A percentile compares a stretch with the other conserved stretches of the same genome.
Evolutionary conservation across 2,797 vertebrate species (phyloP).

Genomic region (Brachyalestes nurse): DNA sequence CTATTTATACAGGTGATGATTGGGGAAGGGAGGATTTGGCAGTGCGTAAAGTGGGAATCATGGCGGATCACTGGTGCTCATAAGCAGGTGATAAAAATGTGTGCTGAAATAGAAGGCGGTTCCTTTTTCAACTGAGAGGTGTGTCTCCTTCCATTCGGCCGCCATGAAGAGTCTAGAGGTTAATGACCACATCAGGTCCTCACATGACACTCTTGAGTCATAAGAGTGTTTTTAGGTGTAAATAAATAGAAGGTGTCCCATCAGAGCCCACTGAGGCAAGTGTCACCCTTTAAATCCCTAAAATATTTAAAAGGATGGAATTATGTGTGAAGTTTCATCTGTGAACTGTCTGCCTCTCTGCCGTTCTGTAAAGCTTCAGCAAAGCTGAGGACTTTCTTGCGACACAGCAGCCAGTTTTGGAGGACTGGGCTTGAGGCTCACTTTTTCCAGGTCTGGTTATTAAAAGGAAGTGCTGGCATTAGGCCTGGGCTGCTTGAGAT

Average conservation of each 20-base stretch:
- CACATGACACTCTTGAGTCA: slow-evolving; percentile 36
- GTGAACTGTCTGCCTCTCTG: neutral
- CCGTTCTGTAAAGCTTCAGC: slow-evolving; percentile 25
- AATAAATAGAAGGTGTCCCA: slow-evolving; percentile 49
- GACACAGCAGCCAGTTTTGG: slow-evolving; percentile 34
- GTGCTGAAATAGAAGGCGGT: slow-evolving; percentile 55
- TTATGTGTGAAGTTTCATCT: slow-evolving; percentile 15
- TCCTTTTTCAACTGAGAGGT: slow-evolving; percentile 50
- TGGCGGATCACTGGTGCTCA: slow-evolving; percentile 40
- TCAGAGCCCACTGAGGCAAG: slow-evolving; percentile 14
- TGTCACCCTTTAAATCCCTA: slow-evolving; percentile 2
- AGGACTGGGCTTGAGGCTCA: slow-evolving; percentile 25
- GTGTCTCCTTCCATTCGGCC: slow-evolving; percentile 41
- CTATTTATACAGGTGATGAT: slow-evolving; percentile 54
- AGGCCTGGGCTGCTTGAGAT: slow-evolving; percentile 40
- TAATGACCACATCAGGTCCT: slow-evolving; percentile 36
- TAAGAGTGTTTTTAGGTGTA: slow-evolving; percentile 42
- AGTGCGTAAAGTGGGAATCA: slow-evolving; percentile 40
- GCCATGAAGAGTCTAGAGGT: slow-evolving; percentile 39
- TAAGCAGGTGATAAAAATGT: slow-evolving; percentile 49
- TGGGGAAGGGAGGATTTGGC: slow-evolving; percentile 39
- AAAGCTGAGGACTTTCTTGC: slow-evolving; percentile 37
- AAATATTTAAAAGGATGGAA: slow-evolving; percentile 11
- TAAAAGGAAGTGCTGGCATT: slow-evolving; percentile 45
- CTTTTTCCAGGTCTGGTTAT: slow-evolving; percentile 58